Evolutionary conservation across 2,797 vertebrate species (phyloP).

Genomic region (Smutsia temminckii): DNA sequence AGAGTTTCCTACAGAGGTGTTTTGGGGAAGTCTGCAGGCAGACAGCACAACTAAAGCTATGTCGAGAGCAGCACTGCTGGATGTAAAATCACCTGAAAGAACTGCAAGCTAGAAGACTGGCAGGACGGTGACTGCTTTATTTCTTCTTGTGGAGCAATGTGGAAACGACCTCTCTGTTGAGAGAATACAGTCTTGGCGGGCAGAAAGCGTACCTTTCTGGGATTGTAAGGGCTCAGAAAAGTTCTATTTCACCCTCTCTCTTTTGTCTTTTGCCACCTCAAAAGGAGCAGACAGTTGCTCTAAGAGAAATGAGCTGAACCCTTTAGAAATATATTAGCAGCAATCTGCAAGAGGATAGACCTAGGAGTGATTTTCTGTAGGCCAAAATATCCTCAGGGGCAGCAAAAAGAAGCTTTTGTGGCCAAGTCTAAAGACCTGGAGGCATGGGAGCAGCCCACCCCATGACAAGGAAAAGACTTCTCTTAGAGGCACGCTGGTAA

Average conservation of each 20-base stretch:
- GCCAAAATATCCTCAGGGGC: not conserved
- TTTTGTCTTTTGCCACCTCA: not conserved
- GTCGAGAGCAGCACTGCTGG: not conserved
- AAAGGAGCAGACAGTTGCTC: not conserved
- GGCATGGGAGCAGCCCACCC: not conserved
- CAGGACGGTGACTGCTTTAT: constrained; percentile 22
- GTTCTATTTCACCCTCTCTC: not conserved
- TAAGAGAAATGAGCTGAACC: not conserved
- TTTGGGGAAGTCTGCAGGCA: constrained; percentile 4
- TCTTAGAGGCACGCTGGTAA: not conserved
- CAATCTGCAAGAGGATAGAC: not conserved
- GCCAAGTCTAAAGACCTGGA: not conserved
- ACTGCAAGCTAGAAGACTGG: constrained; percentile 38
- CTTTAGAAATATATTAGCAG: constrained; percentile 44
- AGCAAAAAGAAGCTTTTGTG: not conserved
- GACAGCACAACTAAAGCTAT: not conserved
- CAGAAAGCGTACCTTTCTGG: not conserved
- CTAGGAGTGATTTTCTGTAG: not conserved
- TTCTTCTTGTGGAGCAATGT: constrained; percentile 55
- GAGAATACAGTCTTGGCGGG: not conserved
- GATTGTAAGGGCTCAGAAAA: not conserved
- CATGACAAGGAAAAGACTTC: not conserved
- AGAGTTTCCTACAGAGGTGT: not conserved
- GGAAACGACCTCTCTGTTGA: constrained; percentile 35
- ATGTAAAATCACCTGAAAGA: constrained; percentile 32